Evolutionary conservation across 2,113 vertebrate species (phyloP), one percentile per base, ranked within the genome.

Genomic region (Casuarius casuarius): DNA sequence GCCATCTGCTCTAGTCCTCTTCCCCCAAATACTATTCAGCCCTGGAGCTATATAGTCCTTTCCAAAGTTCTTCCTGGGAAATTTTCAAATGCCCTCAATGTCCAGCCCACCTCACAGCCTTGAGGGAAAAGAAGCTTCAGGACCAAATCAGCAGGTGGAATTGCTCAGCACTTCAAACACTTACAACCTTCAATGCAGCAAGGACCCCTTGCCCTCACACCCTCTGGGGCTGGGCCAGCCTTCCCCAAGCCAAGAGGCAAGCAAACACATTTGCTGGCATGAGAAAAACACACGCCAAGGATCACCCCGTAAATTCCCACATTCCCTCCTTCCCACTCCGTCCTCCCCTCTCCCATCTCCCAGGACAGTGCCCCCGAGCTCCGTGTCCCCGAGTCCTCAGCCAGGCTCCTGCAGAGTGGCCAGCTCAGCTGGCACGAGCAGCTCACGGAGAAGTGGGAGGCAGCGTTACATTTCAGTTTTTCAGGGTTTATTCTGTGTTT

Each of bases 41-140:
- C 31, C 12, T 14, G 29, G 13, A 59, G 10, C 26, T 26, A 63
- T 1, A 21, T 0, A 68, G 8, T 44, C 10, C 12, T 10, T 31
- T 29, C 20, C 1, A 5, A 12, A 79, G 13, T 10, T 31, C n/a
- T 15, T 89, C 58, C 21, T 6, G 20, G 44, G 40, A 73, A 44
- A 35, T 26, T 48, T 84, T 16, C 25, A 76, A 78, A 3, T 5
- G 79, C 12, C 9, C 29, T 28, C 74, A n/a, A 1, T 16, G 23
- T 13, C 25, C 68, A 59, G 78, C 11, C 44, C 38, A 15, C 42
- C 25, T 19, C 38, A 28, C 28, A 17, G 38, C 22, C 17, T 70
- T 20, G 59, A 25, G 7, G 42, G 29, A 49, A 33, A 82, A n/a
- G 33, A 33, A 92, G 58, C 18, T 58, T 31, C 54, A 58, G 54